phyloP scores from a whole-genome alignment of 2,888 invertebrate species.

The Drosophila maculinotata region DNA sequence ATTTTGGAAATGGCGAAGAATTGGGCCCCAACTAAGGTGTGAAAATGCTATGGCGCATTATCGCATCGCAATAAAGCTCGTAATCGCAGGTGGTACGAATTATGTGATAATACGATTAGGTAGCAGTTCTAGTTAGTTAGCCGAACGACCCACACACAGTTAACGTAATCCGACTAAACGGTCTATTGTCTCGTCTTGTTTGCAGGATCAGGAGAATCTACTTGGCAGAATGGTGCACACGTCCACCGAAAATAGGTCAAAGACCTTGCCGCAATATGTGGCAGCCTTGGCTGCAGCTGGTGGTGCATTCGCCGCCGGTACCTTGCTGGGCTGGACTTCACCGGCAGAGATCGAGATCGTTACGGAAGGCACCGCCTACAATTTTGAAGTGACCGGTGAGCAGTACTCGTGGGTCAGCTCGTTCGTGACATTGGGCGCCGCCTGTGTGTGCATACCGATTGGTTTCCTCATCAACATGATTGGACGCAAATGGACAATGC shows the following conservation, averaged over 20 bases:
- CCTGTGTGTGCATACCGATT: conserved; percentile 90
- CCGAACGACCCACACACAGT: conserved; percentile 10
- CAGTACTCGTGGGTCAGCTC: conserved; percentile 91
- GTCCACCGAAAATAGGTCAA: conserved; percentile 67
- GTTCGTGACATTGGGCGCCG: conserved; percentile 90
- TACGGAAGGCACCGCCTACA: conserved; percentile 83
- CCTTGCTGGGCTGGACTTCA: conserved; percentile 92
- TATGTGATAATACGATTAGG: conserved; percentile 46
- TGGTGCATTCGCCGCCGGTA: conserved; percentile 92
- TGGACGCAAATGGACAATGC: conserved; percentile 89
- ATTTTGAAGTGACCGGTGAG: conserved; percentile 86
- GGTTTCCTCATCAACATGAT: conserved; percentile 89
- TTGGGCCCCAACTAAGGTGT: conserved; percentile 20
- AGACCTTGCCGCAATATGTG: conserved; percentile 82
- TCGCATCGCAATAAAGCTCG: conserved; percentile 54
- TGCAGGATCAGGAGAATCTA: conserved; percentile 82
- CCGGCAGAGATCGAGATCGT: conserved; percentile 86
- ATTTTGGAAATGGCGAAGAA: background rate
- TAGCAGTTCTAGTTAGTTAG: conserved; percentile 49
- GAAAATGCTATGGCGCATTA: conserved; percentile 30
- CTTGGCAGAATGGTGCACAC: conserved; percentile 82
- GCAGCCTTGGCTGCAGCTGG: conserved; percentile 88
- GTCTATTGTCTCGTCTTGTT: conserved; percentile 13
- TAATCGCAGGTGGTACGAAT: conserved; percentile 47
- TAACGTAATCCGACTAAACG: conserved; percentile 6